Percentiles rank a stretch among this genome's conserved stretches.
These are phyloP conservation scores for Tetragonula carbonaria DNA, from an alignment of 2,888 invertebrate genomes.

Conservation along the genomic window DNA sequence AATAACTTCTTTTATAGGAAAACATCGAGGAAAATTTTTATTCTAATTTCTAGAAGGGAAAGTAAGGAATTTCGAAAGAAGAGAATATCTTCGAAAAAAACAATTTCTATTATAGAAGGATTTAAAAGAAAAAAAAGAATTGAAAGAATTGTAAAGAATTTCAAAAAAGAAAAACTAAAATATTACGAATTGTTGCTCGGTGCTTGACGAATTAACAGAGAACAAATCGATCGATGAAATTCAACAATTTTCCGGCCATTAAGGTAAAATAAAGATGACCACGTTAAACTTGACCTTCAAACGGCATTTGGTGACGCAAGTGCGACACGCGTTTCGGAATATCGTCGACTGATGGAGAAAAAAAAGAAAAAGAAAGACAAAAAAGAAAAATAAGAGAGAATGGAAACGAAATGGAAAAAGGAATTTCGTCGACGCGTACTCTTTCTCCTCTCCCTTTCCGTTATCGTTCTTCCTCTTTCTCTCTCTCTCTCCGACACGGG, in stretches of 20 bases:
- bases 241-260: neutral
- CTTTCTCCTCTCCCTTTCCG: conserved; percentile 57
- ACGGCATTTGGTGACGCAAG: conserved; percentile 21
- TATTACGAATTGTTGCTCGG: too few relatives aligned
- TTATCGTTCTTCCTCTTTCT: conserved; percentile 32
- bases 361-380: neutral
- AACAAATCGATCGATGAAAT: neutral
- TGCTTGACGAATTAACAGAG: too few relatives aligned
- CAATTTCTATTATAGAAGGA: neutral
- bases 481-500: conserved; percentile 9
- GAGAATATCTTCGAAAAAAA: neutral
- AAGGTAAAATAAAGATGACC: conserved; percentile 5
- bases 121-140: too few relatives aligned
- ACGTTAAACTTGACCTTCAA: conserved; percentile 65
- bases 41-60: neutral
- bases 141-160: too few relatives aligned
- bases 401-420: conserved; percentile 6
- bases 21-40: too few relatives aligned
- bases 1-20: too few relatives aligned
- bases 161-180: too few relatives aligned
- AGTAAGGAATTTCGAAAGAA: neutral
- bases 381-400: neutral
- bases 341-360: conserved; percentile 36
- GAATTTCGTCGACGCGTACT: conserved; percentile 57
- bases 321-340: conserved; percentile 54